phyloP scores from a whole-genome alignment of 2,113 vertebrate genomes.

The Nanorana parkeri region DNA sequence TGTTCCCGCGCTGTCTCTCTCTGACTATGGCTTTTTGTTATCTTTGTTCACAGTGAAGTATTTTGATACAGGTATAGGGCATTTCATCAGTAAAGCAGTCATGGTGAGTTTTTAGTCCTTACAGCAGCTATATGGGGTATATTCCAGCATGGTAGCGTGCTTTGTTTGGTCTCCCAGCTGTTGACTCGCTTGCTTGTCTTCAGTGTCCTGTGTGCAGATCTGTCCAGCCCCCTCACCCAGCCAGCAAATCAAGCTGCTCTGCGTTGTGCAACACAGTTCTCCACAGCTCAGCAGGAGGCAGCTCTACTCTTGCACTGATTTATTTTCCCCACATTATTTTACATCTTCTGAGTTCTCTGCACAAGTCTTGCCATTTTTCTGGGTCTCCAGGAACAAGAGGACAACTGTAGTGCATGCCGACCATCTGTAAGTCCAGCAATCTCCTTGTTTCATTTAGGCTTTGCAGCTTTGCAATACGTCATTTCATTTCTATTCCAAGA shows the following conservation, averaged over 20 bases:
- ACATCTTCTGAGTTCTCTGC: background rate
- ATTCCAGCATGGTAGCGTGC: slow-evolving; percentile 11
- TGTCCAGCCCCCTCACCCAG: slow-evolving; percentile 36
- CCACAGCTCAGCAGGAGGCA: slow-evolving; percentile 43
- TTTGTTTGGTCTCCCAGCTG: slow-evolving; percentile 43
- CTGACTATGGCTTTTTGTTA: background rate
- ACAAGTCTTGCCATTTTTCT: background rate
- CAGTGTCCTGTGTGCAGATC: slow-evolving; percentile 28
- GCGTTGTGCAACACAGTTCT: slow-evolving; percentile 39
- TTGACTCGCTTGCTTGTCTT: slow-evolving; percentile 27
- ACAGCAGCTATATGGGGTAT: background rate
- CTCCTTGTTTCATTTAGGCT: background rate
- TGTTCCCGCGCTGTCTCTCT: too few relatives aligned
- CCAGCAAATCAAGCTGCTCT: slow-evolving; percentile 34
- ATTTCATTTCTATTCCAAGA: too few relatives aligned
- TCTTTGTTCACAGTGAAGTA: background rate
- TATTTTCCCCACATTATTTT: slow-evolving; percentile 3
- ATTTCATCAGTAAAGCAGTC: background rate
- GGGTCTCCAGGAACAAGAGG: slow-evolving; percentile 1
- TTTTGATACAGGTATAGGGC: background rate
- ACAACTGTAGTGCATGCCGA: background rate
- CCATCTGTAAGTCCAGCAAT: slow-evolving; percentile 33
- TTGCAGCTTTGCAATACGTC: too few relatives aligned
- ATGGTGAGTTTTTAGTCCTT: background rate
- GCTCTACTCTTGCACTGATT: slow-evolving; percentile 30